phyloP scores from a whole-genome alignment of 2,888 invertebrate genomes.

The Spilosoma lubricipeda region DNA sequence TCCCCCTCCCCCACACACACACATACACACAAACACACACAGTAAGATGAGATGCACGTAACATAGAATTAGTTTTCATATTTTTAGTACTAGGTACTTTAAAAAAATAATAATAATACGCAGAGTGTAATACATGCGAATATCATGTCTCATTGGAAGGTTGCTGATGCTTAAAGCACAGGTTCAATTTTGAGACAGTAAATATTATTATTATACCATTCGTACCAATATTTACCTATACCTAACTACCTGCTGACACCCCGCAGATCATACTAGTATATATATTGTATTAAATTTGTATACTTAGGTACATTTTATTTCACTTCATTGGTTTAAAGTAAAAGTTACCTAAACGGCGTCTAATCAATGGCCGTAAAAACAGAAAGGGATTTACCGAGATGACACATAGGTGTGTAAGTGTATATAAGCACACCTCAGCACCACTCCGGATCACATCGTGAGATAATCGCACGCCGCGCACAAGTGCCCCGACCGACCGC shows the following conservation, averaged over 20 bases:
- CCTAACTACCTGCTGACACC: too few species aligned
- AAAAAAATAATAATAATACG: too few species aligned
- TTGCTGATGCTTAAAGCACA: too few species aligned
- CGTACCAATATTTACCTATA: neutral
- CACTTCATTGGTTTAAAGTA: neutral
- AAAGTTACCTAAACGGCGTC: neutral
- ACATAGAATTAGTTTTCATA: too few species aligned
- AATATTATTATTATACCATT: too few species aligned
- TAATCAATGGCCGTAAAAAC: neutral
- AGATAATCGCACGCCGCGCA: constrained; percentile 12
- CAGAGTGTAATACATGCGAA: too few species aligned
- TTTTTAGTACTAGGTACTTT: too few species aligned
- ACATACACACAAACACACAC: too few species aligned
- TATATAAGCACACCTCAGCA: constrained; percentile 10
- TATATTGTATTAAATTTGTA: neutral
- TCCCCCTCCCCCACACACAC: too few species aligned
- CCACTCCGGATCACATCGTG: constrained; percentile 10
- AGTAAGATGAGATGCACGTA: too few species aligned
- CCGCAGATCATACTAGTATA: neutral
- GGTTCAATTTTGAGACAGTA: too few species aligned
- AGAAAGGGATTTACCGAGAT: neutral
- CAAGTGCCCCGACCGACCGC: constrained; percentile 4
- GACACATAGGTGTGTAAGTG: constrained; percentile 8
- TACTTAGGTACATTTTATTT: neutral
- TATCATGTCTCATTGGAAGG: too few species aligned